Percentiles rank a stretch among this genome's conserved stretches.
phyloP scores from a whole-genome alignment of 2,113 vertebrate genomes.

The Cheilinus undulatus region DNA sequence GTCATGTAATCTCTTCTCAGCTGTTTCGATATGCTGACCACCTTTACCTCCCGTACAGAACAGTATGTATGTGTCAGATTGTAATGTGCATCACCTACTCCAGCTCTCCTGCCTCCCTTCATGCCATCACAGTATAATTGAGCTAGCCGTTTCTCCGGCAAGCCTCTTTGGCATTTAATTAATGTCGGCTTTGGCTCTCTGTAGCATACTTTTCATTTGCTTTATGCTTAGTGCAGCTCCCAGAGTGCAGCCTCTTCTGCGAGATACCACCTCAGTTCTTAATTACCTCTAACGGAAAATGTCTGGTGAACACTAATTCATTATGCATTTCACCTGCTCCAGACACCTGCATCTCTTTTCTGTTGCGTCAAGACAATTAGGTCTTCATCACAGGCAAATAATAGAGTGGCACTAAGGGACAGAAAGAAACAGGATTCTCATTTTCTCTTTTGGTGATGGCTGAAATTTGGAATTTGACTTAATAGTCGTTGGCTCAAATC shows the following conservation, averaged over 20 bases:
- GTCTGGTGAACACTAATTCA: background rate
- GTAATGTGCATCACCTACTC: background rate
- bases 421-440: background rate
- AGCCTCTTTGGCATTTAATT: constrained; percentile 38
- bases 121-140: constrained; percentile 9
- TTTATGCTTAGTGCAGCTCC: background rate
- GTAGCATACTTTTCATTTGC: constrained; percentile 22
- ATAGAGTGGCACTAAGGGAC: background rate
- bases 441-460: background rate
- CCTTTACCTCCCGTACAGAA: background rate
- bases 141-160: constrained; percentile 11
- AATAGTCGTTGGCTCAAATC: background rate
- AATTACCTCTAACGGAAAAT: constrained; percentile 24
- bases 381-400: background rate
- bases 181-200: constrained; percentile 13
- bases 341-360: background rate
- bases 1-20: background rate
- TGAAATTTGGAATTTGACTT: background rate
- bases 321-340: constrained; percentile 14
- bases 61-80: background rate
- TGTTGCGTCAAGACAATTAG: background rate
- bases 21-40: background rate
- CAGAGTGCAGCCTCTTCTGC: background rate
- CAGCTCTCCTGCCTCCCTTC: background rate
- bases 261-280: background rate